phyloP scores from a whole-genome alignment of 2,888 invertebrate genomes.

The Sinelater perroti region DNA sequence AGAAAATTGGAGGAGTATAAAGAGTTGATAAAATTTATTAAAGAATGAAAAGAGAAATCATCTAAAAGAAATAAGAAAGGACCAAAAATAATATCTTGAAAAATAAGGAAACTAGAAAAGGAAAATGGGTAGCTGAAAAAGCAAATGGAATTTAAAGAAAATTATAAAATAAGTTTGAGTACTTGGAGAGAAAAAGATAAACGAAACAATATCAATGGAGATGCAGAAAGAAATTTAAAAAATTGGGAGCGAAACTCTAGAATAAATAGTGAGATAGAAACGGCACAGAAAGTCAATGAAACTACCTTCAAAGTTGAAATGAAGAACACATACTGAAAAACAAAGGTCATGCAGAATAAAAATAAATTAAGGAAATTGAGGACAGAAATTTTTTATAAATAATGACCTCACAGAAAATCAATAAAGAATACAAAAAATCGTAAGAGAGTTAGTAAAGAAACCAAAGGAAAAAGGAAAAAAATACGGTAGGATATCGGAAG shows the following conservation, averaged over 20 bases:
- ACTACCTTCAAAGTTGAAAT: background rate
- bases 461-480: background rate
- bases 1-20: background rate
- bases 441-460: background rate
- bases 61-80: background rate
- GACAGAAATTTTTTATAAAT: background rate
- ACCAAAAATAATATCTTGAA: background rate
- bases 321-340: background rate
- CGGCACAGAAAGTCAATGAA: background rate
- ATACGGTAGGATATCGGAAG: background rate
- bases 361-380: background rate
- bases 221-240: constrained; percentile 2
- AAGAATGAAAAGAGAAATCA: background rate
- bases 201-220: background rate
- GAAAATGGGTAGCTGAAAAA: background rate
- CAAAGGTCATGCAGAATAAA: background rate
- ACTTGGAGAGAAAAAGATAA: background rate
- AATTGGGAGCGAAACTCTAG: background rate
- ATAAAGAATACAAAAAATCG: background rate
- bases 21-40: background rate
- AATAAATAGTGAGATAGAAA: constrained; percentile 1
- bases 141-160: background rate
- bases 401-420: background rate
- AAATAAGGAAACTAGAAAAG: background rate
- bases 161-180: background rate